A percentile compares a stretch with the other conserved stretches of the same genome.
Evolutionary conservation across 2,888 invertebrate species (phyloP).

Genomic region (Deilephila elpenor): DNA sequence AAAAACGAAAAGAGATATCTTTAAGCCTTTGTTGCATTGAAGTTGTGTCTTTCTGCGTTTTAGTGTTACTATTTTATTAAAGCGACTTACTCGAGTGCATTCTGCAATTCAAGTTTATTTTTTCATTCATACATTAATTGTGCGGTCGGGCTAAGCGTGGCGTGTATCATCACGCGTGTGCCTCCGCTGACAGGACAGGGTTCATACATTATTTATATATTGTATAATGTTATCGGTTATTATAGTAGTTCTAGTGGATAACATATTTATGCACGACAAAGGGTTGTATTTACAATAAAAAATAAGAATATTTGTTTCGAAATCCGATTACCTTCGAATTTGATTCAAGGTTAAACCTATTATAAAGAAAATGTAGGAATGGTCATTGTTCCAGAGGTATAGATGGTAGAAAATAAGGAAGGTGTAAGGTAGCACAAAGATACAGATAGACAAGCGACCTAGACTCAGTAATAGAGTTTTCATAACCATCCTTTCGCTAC

Average conservation of each 20-base stretch:
- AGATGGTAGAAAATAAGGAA: too few relatives aligned
- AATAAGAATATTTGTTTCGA: too few relatives aligned
- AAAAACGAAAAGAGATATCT: not conserved
- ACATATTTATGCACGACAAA: too few relatives aligned
- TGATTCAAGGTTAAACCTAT: too few relatives aligned
- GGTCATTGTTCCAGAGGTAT: too few relatives aligned
- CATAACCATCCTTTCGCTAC: too few relatives aligned
- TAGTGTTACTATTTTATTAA: conserved; percentile 19
- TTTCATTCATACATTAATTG: conserved; percentile 2
- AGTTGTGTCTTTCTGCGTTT: not conserved
- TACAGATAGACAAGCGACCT: too few relatives aligned
- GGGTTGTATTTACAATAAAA: too few relatives aligned
- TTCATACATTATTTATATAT: not conserved
- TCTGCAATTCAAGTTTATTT: not conserved
- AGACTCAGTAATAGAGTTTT: too few relatives aligned
- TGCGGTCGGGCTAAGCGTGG: not conserved
- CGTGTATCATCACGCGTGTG: conserved; percentile 4
- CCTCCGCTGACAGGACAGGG: not conserved
- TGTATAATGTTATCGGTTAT: not conserved
- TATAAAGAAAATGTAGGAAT: too few relatives aligned
- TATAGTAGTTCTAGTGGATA: not conserved
- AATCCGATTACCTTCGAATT: too few relatives aligned
- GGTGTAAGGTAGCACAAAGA: too few relatives aligned
- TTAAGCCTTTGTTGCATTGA: not conserved
- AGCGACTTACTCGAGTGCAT: conserved; percentile 18